Base-by-base conservation (phyloP, 2,888 invertebrate genomes). In the Anoncus sp. region DNA sequence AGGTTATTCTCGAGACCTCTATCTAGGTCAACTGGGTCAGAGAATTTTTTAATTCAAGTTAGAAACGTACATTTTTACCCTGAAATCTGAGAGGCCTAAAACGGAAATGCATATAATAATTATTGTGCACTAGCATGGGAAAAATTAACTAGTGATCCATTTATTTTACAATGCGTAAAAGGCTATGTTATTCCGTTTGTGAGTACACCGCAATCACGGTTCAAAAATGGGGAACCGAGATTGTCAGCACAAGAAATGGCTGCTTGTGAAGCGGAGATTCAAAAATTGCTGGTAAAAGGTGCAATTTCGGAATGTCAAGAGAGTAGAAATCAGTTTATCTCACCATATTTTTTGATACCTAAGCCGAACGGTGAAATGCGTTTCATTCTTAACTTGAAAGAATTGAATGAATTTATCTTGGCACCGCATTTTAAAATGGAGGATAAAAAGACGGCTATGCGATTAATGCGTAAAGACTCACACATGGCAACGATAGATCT, bases 121-220 rank as follows among this genome's bases (percentile, higher is more conserved):
- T n/a, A n/a, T n/a, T n/a, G n/a, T n/a, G n/a, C n/a, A n/a, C n/a
- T n/a, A n/a, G 7, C 22, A 12, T 73, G 47, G 73, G 20, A 55
- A 27, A 55, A 72, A 63, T 67, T 67, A 45, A 60, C 67, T 5
- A 51, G 18, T 14, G 60, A 74, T 12, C 20, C 49, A 2, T 74
- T 51, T 22, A 75, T 75, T 31, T 57, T 69, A 22, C 69, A 70
- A 75, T 70, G 47, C 5, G 31, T 63, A 9, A n/a, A 55, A n/a
- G 75, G 69, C 49, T 70, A 70, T 31, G 10, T 63, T 49, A 75
- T 75, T 55, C 57, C 70, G 1, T 70, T 70, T 5, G 70, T 38
- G 10, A 47, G 40, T 47, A 38, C 24, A 45, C 63, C 57, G 6
- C n/a, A 31, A 5, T 1, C 57, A 63, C 62, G 45, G 57, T 12